phyloP scores from a whole-genome alignment of 2,113 vertebrate genomes.

The Tenrec ecaudatus region DNA sequence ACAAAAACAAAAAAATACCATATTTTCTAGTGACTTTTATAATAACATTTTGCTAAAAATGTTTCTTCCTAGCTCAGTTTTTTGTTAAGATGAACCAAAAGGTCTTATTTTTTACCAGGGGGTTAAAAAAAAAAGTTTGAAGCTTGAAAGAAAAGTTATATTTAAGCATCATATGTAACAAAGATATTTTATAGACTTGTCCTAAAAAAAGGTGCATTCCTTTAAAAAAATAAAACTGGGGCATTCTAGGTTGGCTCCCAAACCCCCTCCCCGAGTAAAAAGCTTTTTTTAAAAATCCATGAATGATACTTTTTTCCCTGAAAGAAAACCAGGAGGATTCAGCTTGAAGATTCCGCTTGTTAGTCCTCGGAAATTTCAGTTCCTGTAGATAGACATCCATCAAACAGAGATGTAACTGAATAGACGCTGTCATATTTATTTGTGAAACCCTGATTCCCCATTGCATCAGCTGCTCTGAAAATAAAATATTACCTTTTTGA shows the following conservation, averaged over 20 bases:
- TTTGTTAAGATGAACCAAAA: constrained; percentile 77
- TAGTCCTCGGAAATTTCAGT: constrained; percentile 42
- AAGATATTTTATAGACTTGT: constrained; percentile 81
- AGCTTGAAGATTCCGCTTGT: constrained; percentile 20
- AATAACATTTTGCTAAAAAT: constrained; percentile 81
- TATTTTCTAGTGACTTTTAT: constrained; percentile 83
- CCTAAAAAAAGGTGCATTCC: constrained; percentile 69
- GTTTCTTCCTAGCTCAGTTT: constrained; percentile 74
- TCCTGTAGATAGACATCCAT: constrained; percentile 55
- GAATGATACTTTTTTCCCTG: constrained; percentile 5
- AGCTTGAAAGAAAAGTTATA: constrained; percentile 70
- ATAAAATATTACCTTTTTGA: constrained; percentile 75
- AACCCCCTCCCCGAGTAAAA: neutral
- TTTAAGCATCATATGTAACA: constrained; percentile 79
- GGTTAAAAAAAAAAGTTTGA: constrained; percentile 67
- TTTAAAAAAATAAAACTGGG: constrained; percentile 66
- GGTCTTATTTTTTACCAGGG: constrained; percentile 82
- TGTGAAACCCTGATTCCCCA: constrained; percentile 74
- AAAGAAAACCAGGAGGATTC: constrained; percentile 48
- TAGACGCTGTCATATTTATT: constrained; percentile 73
- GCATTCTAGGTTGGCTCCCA: constrained; percentile 54
- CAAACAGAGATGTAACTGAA: constrained; percentile 61
- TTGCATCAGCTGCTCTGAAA: constrained; percentile 79
- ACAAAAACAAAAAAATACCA: constrained; percentile 81
- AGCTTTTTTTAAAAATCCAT: neutral